A percentile compares a stretch with the other conserved stretches of the same genome.
Conservation (phyloP, 2,888 invertebrate genomes). For the Julus scandinavius region DNA sequence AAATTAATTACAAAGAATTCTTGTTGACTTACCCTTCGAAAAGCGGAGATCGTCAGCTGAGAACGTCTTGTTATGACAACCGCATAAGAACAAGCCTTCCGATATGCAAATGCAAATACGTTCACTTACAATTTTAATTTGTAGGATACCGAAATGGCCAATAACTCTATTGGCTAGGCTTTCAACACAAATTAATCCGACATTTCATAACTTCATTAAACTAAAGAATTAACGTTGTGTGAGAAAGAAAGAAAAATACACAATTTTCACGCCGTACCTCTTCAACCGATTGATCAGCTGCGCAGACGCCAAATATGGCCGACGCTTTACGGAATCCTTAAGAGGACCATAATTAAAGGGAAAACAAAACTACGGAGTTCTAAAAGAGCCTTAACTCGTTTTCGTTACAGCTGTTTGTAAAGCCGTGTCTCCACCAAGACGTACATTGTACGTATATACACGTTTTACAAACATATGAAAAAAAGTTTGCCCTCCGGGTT, state of each 20-base stretch:
- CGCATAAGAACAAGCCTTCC: neutral
- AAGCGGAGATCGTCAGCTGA: neutral
- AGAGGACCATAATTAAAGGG: neutral
- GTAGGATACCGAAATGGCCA: neutral
- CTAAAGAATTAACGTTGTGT: neutral
- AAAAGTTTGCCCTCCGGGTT: no score
- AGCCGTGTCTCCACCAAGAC: neutral
- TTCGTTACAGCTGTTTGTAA: neutral
- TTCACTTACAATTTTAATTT: neutral
- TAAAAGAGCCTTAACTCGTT: neutral
- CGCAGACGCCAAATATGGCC: conserved; percentile 12
- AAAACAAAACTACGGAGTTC: neutral
- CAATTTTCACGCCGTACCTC: neutral
- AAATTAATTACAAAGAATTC: neutral
- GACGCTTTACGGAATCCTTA: neutral
- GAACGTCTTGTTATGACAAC: conserved; percentile 29
- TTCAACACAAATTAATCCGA: neutral
- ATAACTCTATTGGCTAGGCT: neutral
- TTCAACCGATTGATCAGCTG: neutral
- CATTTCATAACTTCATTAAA: neutral
- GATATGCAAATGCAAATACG: neutral
- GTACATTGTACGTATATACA: no score
- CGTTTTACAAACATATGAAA: no score
- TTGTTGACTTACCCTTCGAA: conserved; percentile 13
- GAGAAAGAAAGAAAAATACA: neutral